Base-by-base conservation (phyloP, 2,888 invertebrate genomes). In the Panorpa germanica region DNA sequence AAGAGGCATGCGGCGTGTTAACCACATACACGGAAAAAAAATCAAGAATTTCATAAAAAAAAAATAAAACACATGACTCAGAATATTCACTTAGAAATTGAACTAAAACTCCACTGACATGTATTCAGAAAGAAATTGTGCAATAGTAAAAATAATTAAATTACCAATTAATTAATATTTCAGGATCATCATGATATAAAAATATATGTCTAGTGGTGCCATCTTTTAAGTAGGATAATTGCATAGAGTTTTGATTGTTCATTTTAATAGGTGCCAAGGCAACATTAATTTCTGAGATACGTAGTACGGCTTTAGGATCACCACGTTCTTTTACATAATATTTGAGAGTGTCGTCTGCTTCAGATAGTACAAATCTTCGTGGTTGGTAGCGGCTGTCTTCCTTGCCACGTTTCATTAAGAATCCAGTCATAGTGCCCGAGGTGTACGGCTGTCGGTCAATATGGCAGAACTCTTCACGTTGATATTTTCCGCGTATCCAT, bases 401-500 rank as follows among this genome's bases (percentile, higher is more conserved):
- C 52, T 83, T 82, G 3, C 85, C 86, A 34, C 80, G 63, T 55
- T 90, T 90, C 77, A 78, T 81, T 37, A 88, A 59, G 50, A 75
- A 77, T 2, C 85, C 85, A 52, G 81, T 81, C 74, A 82, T 81
- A 28, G 65, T 63, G 5, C 81, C 81, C 11, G 70, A 72, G 28
- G 76, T 67, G 47, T 86, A 88, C 38, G 63, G 66, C 48, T 82
- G 85, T 17, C 75, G 62, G 43, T 81, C 80, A 1, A 74, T 70
- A 41, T 76, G 70, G 40, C 71, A 71, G 51, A 90, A 90, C 47
- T 90, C 88, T 53, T 80, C 74, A 31, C 88, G 63, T 50, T 82
- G 71, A 52, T 90, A 90, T 53, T 90, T 90, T 5, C 85, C 85
- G 39, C 76, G 63, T 37, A 90, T 86, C 82, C 85, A 90, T 51